A percentile compares a stretch with the other conserved stretches of the same genome.
Conservation (phyloP, 37 sponge, comb jelly and placozoan genomes). For the Mnemiopsis leidyi region DNA sequence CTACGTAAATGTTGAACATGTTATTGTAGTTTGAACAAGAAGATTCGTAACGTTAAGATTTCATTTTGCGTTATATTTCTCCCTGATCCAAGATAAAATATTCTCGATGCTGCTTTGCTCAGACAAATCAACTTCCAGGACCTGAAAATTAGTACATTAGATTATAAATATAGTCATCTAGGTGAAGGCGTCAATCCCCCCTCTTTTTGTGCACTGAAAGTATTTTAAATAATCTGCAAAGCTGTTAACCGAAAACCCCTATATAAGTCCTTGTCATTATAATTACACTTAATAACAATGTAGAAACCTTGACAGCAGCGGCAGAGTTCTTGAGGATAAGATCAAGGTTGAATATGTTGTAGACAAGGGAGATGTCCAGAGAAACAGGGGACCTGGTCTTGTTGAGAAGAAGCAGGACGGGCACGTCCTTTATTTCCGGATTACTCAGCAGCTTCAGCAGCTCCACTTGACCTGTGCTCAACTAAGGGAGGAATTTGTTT, state of each 20-base stretch:
- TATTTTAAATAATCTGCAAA: no score
- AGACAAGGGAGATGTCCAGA: neutral
- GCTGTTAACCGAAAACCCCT: no score
- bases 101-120: constrained; percentile 32
- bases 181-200: no score
- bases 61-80: constrained; percentile 11
- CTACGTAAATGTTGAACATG: no score
- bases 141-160: neutral
- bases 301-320: neutral
- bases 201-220: no score
- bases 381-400: constrained; percentile 19
- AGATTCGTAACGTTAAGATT: neutral
- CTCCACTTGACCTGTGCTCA: constrained; percentile 47
- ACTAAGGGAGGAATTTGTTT: no score
- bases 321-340: neutral
- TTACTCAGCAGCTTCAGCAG: constrained; percentile 35
- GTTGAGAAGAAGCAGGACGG: constrained; percentile 14
- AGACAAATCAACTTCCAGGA: constrained; percentile 4
- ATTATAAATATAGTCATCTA: no score
- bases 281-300: neutral
- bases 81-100: neutral
- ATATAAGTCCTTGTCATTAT: neutral
- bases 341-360: neutral
- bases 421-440: neutral
- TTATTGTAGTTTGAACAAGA: no score